These are phyloP conservation scores for Sitta europaea DNA, from an alignment of 2,113 vertebrate genomes.

Conservation along the genomic window DNA sequence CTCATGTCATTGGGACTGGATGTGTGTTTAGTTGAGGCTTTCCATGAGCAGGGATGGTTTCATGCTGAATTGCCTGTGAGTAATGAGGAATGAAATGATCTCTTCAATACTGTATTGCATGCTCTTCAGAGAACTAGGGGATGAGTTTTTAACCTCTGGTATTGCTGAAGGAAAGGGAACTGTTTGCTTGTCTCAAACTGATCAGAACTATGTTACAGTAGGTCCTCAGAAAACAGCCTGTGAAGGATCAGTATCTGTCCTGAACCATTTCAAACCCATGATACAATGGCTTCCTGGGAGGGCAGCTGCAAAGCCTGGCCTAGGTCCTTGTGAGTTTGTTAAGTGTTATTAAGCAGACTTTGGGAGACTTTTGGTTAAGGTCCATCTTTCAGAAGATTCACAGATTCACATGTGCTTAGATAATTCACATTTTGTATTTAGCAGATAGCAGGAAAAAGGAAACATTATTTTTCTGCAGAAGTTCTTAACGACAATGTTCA, in stretches of 20 bases:
- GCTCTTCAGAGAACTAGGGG: background rate
- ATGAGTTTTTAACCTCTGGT: background rate
- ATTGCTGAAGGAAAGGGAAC: background rate
- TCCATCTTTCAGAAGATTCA: background rate
- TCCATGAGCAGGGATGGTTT: background rate
- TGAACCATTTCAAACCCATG: background rate
- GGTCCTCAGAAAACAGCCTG: background rate
- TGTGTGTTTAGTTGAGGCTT: background rate
- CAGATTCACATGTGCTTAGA: background rate
- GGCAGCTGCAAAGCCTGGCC: background rate
- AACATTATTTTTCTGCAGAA: background rate
- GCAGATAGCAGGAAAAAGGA: background rate
- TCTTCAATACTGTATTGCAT: background rate
- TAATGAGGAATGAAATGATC: background rate
- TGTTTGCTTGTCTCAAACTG: background rate
- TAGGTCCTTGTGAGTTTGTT: background rate
- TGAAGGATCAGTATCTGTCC: background rate
- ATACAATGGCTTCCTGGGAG: background rate
- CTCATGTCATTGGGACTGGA: background rate
- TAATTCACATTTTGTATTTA: background rate
- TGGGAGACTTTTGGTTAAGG: background rate
- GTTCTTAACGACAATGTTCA: accelerated
- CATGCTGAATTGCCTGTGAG: background rate
- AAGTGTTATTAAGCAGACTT: background rate
- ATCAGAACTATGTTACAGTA: background rate